These are phyloP conservation scores for Enteromius radiatus DNA, from an alignment of 2,797 vertebrate species.

Conservation along the genomic window DNA sequence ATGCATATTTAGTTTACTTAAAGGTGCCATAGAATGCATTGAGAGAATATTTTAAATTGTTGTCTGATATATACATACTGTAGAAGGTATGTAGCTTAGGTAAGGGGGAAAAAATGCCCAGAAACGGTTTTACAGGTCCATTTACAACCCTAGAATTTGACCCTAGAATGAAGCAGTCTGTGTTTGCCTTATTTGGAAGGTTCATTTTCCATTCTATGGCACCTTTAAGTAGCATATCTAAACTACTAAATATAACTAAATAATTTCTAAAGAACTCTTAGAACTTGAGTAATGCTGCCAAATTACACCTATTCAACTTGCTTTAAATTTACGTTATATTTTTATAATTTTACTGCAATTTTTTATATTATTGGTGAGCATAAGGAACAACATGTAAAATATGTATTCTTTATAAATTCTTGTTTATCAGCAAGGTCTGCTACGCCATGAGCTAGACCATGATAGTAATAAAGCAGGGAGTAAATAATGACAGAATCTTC, in stretches of 20 bases:
- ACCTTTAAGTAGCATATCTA: background rate
- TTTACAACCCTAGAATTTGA: too few relatives aligned
- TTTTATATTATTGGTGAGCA: background rate
- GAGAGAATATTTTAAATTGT: too few relatives aligned
- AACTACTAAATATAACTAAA: background rate
- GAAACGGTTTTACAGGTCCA: too few relatives aligned
- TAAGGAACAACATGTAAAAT: background rate
- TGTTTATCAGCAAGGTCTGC: background rate
- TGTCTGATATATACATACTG: too few relatives aligned
- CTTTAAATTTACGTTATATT: background rate
- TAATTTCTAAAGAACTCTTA: background rate
- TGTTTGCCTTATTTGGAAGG: too few relatives aligned
- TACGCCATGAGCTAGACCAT: background rate
- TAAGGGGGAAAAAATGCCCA: too few relatives aligned
- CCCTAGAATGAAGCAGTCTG: too few relatives aligned
- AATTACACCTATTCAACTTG: background rate
- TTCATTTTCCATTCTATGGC: too few relatives aligned
- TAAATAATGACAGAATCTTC: background rate
- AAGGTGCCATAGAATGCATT: too few relatives aligned
- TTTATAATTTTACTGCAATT: background rate
- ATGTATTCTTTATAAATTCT: background rate
- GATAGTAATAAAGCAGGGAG: background rate
- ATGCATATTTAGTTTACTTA: too few relatives aligned
- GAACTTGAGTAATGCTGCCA: background rate
- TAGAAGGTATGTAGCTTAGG: too few relatives aligned